Conservation (phyloP, 2,888 invertebrate genomes). For the Buathra laborator region DNA sequence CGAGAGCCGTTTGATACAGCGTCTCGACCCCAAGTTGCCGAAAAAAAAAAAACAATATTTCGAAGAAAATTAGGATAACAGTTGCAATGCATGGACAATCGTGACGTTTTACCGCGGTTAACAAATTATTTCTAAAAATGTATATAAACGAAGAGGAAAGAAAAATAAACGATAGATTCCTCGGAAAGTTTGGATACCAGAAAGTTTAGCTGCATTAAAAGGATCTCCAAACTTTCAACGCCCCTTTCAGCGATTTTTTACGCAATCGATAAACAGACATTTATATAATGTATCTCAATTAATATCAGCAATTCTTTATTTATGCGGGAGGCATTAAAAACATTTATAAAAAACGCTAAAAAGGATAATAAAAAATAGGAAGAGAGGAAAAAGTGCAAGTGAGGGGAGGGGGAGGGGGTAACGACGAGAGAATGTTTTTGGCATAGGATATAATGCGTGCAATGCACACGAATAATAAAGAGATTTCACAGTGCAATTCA, state of each 20-base stretch:
- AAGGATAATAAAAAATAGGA: conserved; percentile 43
- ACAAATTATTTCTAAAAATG: not conserved
- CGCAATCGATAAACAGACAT: not conserved
- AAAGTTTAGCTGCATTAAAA: not conserved
- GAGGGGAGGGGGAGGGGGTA: conserved; percentile 35
- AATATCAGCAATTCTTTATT: not conserved
- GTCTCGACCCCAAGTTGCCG: too few relatives aligned
- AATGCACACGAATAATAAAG: conserved; percentile 83
- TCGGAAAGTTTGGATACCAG: not conserved
- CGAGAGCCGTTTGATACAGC: too few relatives aligned
- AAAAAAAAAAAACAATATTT: too few relatives aligned
- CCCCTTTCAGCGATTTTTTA: not conserved
- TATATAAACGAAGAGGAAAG: not conserved
- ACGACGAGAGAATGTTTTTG: conserved; percentile 79
- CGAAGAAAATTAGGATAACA: too few relatives aligned
- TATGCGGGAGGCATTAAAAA: conserved; percentile 12
- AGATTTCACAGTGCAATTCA: conserved; percentile 84
- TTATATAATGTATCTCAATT: not conserved
- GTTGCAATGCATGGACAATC: not conserved
- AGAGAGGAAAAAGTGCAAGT: conserved; percentile 58
- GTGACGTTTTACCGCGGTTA: too few relatives aligned
- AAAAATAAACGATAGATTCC: not conserved
- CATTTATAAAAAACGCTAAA: not conserved
- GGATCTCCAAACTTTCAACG: not conserved
- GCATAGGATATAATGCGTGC: conserved; percentile 81